These are phyloP conservation scores for Morelia viridis DNA, from an alignment of 2,797 vertebrate genomes.

Conservation along the genomic window DNA sequence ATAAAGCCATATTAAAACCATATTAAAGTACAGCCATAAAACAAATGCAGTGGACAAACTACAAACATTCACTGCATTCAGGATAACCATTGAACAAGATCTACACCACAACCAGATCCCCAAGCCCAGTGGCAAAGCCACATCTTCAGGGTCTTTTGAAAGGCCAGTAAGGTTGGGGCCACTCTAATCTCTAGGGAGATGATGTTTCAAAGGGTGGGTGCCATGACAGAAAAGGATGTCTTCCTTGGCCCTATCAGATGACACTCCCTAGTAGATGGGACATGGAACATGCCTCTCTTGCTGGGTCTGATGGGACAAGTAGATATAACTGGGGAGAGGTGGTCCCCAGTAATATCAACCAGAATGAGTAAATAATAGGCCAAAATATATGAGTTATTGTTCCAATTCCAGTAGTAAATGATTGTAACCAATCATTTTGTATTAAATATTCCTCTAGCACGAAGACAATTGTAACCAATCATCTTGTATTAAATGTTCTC, in stretches of 20 bases:
- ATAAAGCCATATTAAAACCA: no score
- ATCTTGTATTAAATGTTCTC: no score
- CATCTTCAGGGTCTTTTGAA: no score
- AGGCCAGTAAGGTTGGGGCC: no score
- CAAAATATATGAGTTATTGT: neutral
- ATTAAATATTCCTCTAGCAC: neutral
- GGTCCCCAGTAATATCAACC: neutral
- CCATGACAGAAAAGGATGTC: neutral
- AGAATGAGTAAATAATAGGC: neutral
- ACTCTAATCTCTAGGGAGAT: no score
- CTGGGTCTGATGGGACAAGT: neutral
- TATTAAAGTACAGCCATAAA: no score
- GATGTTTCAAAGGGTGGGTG: neutral
- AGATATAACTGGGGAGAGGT: neutral
- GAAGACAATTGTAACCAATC: neutral
- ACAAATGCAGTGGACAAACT: no score
- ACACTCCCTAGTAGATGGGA: neutral
- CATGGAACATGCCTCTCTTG: neutral
- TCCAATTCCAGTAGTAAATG: neutral
- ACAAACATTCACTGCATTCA: no score
- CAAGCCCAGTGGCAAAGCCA: no score
- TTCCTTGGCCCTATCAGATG: neutral
- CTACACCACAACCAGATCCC: no score
- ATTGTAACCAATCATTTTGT: neutral
- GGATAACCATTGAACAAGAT: no score